phyloP scores from a whole-genome alignment of 2,888 invertebrate genomes.

The Chirona hameri region DNA sequence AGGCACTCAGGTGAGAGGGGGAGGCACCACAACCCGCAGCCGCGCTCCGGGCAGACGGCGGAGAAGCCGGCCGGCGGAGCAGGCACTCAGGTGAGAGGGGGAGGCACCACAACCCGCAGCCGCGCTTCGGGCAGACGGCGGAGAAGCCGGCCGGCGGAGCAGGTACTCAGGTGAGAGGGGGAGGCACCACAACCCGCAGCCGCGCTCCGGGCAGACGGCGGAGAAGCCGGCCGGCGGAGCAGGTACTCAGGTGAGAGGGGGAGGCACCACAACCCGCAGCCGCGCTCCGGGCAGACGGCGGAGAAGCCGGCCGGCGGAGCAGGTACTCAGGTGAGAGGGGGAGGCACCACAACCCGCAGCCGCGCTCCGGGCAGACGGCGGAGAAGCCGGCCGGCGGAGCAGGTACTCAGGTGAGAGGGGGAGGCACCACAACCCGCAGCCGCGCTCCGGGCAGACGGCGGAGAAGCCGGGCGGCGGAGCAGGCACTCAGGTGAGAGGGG shows the following conservation, averaged over 20 bases:
- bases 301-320: background rate
- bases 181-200: conserved; percentile 77
- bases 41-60: conserved; percentile 32
- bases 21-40: conserved; percentile 77
- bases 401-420: too few species aligned
- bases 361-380: conserved; percentile 31
- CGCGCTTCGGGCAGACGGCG: conserved; percentile 32
- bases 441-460: conserved; percentile 31
- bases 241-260: too few species aligned
- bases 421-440: conserved; percentile 84
- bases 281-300: conserved; percentile 31
- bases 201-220: conserved; percentile 32
- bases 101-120: conserved; percentile 77
- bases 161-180: too few species aligned
- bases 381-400: background rate
- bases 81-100: too few species aligned
- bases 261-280: conserved; percentile 79
- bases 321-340: too few species aligned
- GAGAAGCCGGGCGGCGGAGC: background rate
- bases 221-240: background rate
- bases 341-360: conserved; percentile 84
- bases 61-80: background rate
- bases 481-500: too few species aligned
- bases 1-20: too few species aligned
- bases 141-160: background rate